Conservation (phyloP, 2,797 vertebrate species). For the Siniperca undulata region DNA sequence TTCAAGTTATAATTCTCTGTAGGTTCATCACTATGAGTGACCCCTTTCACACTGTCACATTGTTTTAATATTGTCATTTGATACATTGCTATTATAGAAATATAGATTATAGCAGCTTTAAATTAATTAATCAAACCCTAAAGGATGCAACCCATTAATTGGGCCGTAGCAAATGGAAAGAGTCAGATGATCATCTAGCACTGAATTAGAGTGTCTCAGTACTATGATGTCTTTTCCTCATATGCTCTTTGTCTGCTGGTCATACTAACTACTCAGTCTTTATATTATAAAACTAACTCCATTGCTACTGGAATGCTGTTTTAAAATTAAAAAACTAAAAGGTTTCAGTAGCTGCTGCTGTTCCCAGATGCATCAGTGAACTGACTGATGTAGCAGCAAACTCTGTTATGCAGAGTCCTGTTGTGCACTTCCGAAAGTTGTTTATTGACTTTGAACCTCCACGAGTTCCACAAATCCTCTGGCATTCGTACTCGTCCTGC, state of each 20-base stretch:
- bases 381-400: conserved; percentile 4
- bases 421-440: conserved; percentile 44
- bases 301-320: not conserved
- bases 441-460: conserved; percentile 69
- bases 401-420: conserved; percentile 25
- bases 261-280: not conserved
- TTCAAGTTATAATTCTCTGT: not conserved
- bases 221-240: not conserved
- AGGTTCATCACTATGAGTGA: not conserved
- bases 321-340: not conserved
- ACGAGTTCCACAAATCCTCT: conserved; percentile 66
- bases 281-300: not conserved
- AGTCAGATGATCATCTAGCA: not conserved
- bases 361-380: conserved; percentile 21
- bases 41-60: not conserved
- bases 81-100: not conserved
- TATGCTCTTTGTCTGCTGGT: not conserved
- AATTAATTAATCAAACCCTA: not conserved
- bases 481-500: conserved; percentile 61
- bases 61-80: not conserved
- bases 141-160: not conserved
- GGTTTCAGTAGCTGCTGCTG: not conserved
- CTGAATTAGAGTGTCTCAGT: not conserved
- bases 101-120: not conserved
- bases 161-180: not conserved